Conservation (phyloP, 2,797 vertebrate genomes). For the Momotus momota region DNA sequence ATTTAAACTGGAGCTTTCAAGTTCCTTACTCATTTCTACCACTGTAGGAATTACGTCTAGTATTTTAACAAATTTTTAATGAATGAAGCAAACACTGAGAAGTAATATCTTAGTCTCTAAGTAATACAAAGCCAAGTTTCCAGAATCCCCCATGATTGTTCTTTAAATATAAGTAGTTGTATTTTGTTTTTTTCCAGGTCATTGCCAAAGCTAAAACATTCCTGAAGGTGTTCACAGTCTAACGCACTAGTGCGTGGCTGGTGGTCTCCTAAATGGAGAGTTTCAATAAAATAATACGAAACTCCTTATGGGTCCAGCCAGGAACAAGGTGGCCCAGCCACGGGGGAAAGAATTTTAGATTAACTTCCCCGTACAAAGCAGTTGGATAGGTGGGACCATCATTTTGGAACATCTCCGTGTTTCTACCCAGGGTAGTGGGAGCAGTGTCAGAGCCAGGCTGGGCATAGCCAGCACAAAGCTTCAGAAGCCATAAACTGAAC, state of each 20-base stretch:
- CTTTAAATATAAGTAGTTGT: background rate
- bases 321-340: background rate
- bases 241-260: accelerated
- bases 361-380: background rate
- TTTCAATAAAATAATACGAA: background rate
- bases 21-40: background rate
- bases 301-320: background rate
- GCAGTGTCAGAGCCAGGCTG: background rate
- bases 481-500: background rate
- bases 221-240: background rate
- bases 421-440: background rate
- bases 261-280: background rate
- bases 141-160: background rate
- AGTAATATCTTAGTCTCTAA: background rate
- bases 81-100: background rate
- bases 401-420: background rate
- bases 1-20: background rate
- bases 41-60: background rate
- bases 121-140: background rate
- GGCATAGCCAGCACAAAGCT: background rate
- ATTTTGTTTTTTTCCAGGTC: background rate
- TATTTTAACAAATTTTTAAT: background rate
- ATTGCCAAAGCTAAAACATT: background rate
- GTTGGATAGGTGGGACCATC: accelerated
- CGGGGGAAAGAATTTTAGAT: background rate